Evolutionary conservation across 2,888 invertebrate genomes (phyloP), one percentile per base, ranked within the genome.

Genomic region (Lampropteryx suffumata): DNA sequence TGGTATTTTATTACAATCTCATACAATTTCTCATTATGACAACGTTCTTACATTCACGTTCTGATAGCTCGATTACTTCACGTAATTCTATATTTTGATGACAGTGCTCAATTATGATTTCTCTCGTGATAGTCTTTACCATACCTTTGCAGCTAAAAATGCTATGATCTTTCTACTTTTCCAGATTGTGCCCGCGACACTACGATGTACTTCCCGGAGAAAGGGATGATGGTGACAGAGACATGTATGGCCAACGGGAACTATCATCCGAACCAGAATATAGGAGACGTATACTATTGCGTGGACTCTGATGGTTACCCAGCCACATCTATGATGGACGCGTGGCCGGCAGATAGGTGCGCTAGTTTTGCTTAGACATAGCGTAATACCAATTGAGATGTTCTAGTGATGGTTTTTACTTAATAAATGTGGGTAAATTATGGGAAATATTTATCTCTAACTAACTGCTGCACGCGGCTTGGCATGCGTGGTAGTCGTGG

Each of bases 121-220:
- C 26, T 12, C 12, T 36, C 26, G 43, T 37, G 10, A 37, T 44
- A 30, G 13, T 33, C n/a, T 24, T 41, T 48, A 4, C 4, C 4
- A 17, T 17, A n/a, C n/a, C n/a, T n/a, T n/a, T n/a, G n/a, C n/a
- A n/a, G n/a, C n/a, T n/a, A 17, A 17, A 17, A 17, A 17, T 4
- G 17, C 17, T 17, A 4, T 17, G 4, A 4, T 17, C 2, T 4
- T 17, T 17, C 7, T 24, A 7, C 7, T 24, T 24, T 24, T 24
- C 7, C 80, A 93, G 93, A 93, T 72, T 93, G 94, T 72, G 93
- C 93, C n/a, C 87, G 92, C 48, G 94, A 94, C 72, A 79, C 83
- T 13, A 76, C 76, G 55, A 67, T 91, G 48, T 72, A 86, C 67
- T 93, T 91, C 77, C 84, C 81, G 3, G 84, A 81, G 47, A 82